Base-by-base conservation (phyloP, 2,888 invertebrate genomes). In the Acrobasis suavella region DNA sequence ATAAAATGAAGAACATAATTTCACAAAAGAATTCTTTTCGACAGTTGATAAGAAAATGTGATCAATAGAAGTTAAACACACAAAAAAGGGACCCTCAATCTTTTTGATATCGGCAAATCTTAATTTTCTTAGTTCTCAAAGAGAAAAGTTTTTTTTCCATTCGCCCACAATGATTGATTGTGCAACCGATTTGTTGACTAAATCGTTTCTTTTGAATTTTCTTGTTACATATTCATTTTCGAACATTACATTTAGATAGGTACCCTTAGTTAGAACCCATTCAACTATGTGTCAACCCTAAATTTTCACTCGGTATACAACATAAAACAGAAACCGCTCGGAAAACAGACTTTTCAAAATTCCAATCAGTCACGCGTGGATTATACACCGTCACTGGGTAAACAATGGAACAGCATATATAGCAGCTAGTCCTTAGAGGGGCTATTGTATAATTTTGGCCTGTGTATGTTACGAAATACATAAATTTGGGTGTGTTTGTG, bases 381-480 rank as follows among this genome's bases (percentile, higher is more conserved):
- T 46, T 56, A 55, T 38, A 37, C 17, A n/a, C 32, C 32, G 54
- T 17, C 42, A 12, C 17, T 42, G 14, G 15, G 17, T 16, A 42
- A 56, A 42, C 42, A 56, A 55, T n/a, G 32, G n/a, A 55, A 39
- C 16, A 15, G 38, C 37, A 17, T 42, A 39, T 46, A 46, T 3
- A 14, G 12, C n/a, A 17, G 14, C 42, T 56, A 42, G 56, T 56
- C 56, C 56, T 42, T 42, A 46, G 56, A 50, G 39, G 39, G 39
- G 52, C 50, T 46, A 42, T 64, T 63, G 62, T 65, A 69, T 58
- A 52, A 50, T 67, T 70, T 69, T 68, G 72, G 64, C 70, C 64
- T 65, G 69, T 68, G 68, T 65, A 56, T 64, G 63, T 64, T 64
- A 64, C 58, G 58, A 56, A 63, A 46, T 49, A 54, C 54, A 55